These are phyloP conservation scores for Aplocera efformata DNA, from an alignment of 2,888 invertebrate genomes.

Conservation along the genomic window DNA sequence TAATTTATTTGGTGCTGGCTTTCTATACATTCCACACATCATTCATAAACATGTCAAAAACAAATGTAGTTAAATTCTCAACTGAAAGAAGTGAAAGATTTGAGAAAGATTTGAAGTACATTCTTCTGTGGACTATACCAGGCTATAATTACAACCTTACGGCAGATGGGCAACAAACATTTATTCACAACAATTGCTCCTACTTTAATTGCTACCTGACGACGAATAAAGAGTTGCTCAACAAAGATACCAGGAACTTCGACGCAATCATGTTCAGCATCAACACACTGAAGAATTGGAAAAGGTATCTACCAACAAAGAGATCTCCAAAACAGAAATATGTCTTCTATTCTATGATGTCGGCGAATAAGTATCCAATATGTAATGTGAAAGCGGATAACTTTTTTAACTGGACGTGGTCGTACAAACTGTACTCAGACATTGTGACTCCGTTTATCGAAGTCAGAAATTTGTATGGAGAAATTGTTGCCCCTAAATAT, in stretches of 20 bases:
- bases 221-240: conserved; percentile 41
- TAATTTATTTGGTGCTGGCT: conserved; percentile 52
- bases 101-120: conserved; percentile 45
- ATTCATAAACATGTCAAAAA: conserved; percentile 34
- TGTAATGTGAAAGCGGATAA: conserved; percentile 49
- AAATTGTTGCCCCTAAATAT: conserved; percentile 46
- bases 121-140: conserved; percentile 50
- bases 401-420: conserved; percentile 73
- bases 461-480: conserved; percentile 45
- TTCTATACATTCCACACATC: conserved; percentile 59
- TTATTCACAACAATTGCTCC: conserved; percentile 47
- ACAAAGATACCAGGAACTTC: conserved; percentile 45
- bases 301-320: conserved; percentile 34
- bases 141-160: conserved; percentile 25
- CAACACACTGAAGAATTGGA: conserved; percentile 35
- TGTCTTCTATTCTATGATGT: conserved; percentile 51
- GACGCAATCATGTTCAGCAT: conserved; percentile 59
- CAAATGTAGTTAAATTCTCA: conserved; percentile 26
- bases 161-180: conserved; percentile 42
- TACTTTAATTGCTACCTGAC: conserved; percentile 58
- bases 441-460: conserved; percentile 59
- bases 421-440: conserved; percentile 63
- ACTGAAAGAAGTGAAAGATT: conserved; percentile 18
- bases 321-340: conserved; percentile 56
- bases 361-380: conserved; percentile 47